Evolutionary conservation across 1,140 invertebrate genomes (phyloP), one percentile per base, ranked within the genome.

Genomic region (Drosophila truncata): DNA sequence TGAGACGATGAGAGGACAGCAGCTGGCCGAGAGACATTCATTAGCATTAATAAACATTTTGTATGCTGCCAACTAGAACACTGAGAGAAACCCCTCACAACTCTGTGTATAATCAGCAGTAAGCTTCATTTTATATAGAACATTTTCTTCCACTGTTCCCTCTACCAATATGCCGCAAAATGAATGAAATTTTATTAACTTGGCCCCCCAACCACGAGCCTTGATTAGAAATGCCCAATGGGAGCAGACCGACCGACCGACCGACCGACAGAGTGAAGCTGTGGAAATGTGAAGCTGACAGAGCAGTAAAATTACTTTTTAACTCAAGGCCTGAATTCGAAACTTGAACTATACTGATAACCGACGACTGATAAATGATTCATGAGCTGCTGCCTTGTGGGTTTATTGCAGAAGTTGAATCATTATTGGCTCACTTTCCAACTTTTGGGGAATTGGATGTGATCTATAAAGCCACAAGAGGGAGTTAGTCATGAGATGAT

Each of bases 31-130:
- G 73, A 52, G 52, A 77, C 62, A 71, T 72, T 76, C 60, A 80
- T 83, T 83, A 84, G 70, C 80, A 84, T 76, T 83, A 71, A 76
- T 76, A 80, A 76, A 71, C 76, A 78, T 78, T 83, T 66, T 61
- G 57, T 80, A 80, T 67, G 70, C 78, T 72, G 66, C 41, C 67
- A 69, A 47, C 49, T 70, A 29, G 25, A 37, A 29, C 54, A 71
- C 54, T 72, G 66, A 39, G 67, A 59, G 31, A 71, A 71, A 66
- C 8, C 10, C 4, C 6, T 13, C 3, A 2, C 11, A 25, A 14
- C 13, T 25, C 20, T 4, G 5, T 3, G 10, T 1, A 14, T 9
- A 10, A 3, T 6, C n/a, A 2, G 6, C 11, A 10, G 29, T 29
- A 27, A 11, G 25, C 5, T 18, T 13, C 10, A 11, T n/a, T 44